phyloP scores from a whole-genome alignment of 92 coral and sea anemone species.

The Zoanthus sansibaricus region DNA sequence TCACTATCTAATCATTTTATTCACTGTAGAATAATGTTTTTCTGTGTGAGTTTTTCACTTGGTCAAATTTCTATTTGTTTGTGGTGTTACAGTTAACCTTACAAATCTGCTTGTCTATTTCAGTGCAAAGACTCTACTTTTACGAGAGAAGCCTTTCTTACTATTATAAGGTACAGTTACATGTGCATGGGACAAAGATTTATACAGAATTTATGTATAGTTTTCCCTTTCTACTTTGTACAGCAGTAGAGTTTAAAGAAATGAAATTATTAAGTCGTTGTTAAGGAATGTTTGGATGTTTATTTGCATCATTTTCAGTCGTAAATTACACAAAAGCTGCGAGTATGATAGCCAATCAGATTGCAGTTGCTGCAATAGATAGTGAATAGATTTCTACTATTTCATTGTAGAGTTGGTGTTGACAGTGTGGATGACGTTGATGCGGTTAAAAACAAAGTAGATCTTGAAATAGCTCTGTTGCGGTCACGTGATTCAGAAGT shows the following conservation, averaged over 20 bases:
- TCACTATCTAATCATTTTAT: no score
- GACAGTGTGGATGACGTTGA: conserved; percentile 85
- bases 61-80: neutral
- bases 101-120: conserved; percentile 12
- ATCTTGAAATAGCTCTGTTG: conserved; percentile 87
- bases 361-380: no score
- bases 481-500: conserved; percentile 96
- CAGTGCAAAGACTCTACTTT: conserved; percentile 94
- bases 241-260: no score
- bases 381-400: neutral
- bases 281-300: no score
- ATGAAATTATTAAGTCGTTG: no score
- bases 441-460: conserved; percentile 86
- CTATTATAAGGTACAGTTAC: conserved; percentile 79
- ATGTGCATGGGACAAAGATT: neutral
- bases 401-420: conserved; percentile 21
- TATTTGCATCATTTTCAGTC: no score
- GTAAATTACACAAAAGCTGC: no score
- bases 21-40: no score
- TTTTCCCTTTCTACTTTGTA: no score
- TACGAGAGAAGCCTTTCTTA: conserved; percentile 93
- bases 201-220: no score
- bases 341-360: no score
- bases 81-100: neutral
- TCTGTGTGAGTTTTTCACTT: neutral